Base-by-base conservation (phyloP, 2,888 invertebrate species). In the Heteromurus nitidus region DNA sequence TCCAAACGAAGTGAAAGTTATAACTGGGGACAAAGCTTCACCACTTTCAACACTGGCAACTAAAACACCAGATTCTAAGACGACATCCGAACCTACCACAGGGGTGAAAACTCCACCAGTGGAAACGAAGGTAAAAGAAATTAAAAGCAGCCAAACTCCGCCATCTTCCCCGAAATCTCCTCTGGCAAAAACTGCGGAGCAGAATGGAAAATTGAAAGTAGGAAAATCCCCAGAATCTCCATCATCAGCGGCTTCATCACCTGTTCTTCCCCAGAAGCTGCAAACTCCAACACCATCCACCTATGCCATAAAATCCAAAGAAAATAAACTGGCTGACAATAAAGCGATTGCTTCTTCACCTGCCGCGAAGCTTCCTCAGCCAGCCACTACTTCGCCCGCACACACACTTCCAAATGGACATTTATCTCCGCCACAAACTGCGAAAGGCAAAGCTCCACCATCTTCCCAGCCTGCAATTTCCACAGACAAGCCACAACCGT, bases 361-460 rank as follows among this genome's bases (percentile, higher is more conserved):
- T 62, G 44, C 67, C 36, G 55, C 28, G 18, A 55, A 50, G 67
- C 3, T 11, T 42, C 50, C 67, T 5, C 42, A 2, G 11, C 11
- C 7, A 24, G 30, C 50, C 26, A n/a, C 68, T 50, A 20, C 68
- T 11, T 50, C 50, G 2, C 68, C 50, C 28, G 5, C 65, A 13
- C 68, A 7, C 1, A 22, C 58, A 30, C 68, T 76, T 50, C 68
- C 24, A 28, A 76, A 76, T 20, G 76, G 76, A 11, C 68, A 76
- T 68, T 68, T 76, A 22, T 68, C 76, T 22, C 75, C 72, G 28
- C 68, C 76, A 47, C 50, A 44, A 16, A 58, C 60, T 30, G 60
- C 76, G 22, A 30, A 47, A 44, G 68, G 60, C 2, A 76, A 68
- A 60, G 31, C 26, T 24, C 42, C 13, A 24, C 58, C 44, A 47